Conservation (phyloP, 2,113 vertebrate species). For the Oceanodroma tethys region DNA sequence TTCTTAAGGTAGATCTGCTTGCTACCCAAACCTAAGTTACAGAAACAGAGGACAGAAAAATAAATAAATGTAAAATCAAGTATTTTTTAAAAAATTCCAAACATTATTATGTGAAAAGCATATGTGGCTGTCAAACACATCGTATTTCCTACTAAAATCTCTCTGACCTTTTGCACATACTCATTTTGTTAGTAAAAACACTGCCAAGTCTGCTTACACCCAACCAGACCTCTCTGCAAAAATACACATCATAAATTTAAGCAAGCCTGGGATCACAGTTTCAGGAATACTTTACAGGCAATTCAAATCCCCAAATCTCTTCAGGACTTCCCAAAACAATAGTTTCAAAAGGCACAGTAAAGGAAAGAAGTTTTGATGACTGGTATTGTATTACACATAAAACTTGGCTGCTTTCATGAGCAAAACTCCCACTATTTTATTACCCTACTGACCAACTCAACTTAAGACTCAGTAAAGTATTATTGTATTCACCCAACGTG, state of each 20-base stretch:
- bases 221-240: background rate
- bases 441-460: background rate
- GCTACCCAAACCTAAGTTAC: constrained; percentile 83
- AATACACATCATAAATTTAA: background rate
- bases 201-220: background rate
- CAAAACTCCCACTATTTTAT: background rate
- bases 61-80: background rate
- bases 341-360: background rate
- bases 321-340: background rate
- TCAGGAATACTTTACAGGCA: background rate
- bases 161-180: background rate
- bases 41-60: background rate
- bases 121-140: background rate
- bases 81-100: background rate
- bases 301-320: background rate
- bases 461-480: background rate
- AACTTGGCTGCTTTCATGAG: background rate
- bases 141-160: background rate
- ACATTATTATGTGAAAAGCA: background rate
- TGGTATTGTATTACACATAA: background rate
- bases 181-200: background rate
- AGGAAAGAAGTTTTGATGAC: background rate
- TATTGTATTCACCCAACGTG: background rate
- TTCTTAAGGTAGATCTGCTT: constrained; percentile 85
- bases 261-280: background rate